Base-by-base conservation (phyloP, 1,140 invertebrate species). In the Drosophila tani region DNA sequence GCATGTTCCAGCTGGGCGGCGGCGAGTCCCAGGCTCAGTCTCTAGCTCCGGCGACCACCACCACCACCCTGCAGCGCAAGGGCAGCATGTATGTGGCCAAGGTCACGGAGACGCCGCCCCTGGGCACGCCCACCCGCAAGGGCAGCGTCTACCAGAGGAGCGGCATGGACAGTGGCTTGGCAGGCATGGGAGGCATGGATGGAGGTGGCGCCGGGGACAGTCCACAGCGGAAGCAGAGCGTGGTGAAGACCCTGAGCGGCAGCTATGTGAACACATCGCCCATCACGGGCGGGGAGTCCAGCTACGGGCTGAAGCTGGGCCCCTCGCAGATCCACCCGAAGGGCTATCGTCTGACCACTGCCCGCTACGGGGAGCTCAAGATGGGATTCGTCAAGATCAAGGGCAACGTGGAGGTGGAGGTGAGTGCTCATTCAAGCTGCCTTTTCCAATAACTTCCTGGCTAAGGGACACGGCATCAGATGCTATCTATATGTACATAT, bases 321-420 rank as follows among this genome's bases (percentile, higher is more conserved):
- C 96, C 96, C 21, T 96, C 96, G 49, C 96, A 97, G 91, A 94
- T 97, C 81, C 95, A 95, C 91, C 96, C 96, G 27, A 95, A 95
- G 68, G 96, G 95, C 80, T 96, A 95, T 71, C 95, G 95, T 56
- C 92, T 96, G 58, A 94, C 94, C 93, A 95, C 95, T 68, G 94
- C 95, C 41, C 94, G 95, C 56, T 95, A 95, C 75, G 96, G 97
- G 9, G 96, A 98, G 93, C 95, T 98, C 46, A 97, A 97, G 90
- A 93, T 99, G 87, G 97, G 97, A 27, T 95, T 99, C 67, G 95
- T 97, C 79, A 96, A 98, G 93, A 97, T 97, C 83, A 98, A 98
- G 93, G 97, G 97, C 76, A 97, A 97, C 87, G 94, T 99, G 15
- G 97, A 98, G 93, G 96, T 99, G 14, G 97, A 98, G 93, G 96